These are phyloP conservation scores for Ctenoplectra terminalis DNA, from an alignment of 1,140 invertebrate genomes.

Conservation along the genomic window DNA sequence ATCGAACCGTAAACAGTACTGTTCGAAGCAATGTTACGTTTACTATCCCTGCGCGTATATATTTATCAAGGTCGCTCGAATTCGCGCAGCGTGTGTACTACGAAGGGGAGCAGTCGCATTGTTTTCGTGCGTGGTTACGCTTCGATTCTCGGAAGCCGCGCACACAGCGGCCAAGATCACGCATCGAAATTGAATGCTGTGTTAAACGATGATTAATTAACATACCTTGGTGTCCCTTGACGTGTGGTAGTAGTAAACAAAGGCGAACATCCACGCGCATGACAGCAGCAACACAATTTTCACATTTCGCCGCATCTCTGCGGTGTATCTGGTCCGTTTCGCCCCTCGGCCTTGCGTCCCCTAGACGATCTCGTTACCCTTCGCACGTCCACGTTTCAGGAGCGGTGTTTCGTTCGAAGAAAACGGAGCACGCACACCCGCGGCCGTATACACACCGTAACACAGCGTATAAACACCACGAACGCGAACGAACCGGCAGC, in stretches of 20 bases:
- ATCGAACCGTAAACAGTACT: no score
- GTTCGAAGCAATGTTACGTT: no score
- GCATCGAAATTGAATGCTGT: background rate
- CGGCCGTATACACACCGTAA: constrained; percentile 54
- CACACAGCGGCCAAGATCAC: constrained; percentile 1
- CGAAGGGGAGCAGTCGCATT: background rate
- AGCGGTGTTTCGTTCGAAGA: constrained; percentile 18
- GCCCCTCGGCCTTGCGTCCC: constrained; percentile 1
- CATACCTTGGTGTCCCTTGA: constrained; percentile 81
- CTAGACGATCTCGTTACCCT: no score
- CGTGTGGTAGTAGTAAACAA: constrained; percentile 84
- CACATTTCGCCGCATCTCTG: constrained; percentile 84
- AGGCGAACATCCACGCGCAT: constrained; percentile 84
- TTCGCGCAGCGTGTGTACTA: background rate
- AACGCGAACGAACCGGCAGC: constrained; percentile 72
- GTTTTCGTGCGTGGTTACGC: background rate
- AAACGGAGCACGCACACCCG: constrained; percentile 61
- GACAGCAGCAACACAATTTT: constrained; percentile 84
- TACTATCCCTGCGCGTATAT: no score
- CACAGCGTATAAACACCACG: constrained; percentile 39
- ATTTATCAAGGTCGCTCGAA: background rate
- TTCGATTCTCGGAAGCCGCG: background rate
- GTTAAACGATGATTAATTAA: background rate
- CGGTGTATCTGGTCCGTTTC: constrained; percentile 26
- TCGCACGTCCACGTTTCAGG: constrained; percentile 6